Percentiles rank a stretch among this genome's conserved stretches.
Conservation (phyloP, 2,797 vertebrate genomes). For the Vipera latastei region DNA sequence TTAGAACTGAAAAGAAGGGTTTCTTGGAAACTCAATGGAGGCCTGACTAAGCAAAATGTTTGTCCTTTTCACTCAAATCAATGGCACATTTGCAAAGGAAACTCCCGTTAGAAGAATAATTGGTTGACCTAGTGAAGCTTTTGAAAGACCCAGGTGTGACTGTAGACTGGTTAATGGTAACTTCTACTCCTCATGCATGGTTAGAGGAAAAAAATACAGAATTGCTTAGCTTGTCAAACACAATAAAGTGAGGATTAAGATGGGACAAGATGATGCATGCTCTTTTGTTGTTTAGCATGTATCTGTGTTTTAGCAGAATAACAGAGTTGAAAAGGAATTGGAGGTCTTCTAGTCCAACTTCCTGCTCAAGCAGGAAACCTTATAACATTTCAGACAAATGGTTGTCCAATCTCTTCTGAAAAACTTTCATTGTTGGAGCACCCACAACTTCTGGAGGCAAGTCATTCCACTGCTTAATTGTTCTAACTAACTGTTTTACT, state of each 20-base stretch:
- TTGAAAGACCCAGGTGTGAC: conserved; percentile 34
- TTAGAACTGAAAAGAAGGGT: conserved; percentile 23
- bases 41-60: conserved; percentile 22
- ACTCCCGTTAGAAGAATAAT: conserved; percentile 26
- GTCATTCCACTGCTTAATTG: not conserved
- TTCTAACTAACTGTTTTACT: not conserved
- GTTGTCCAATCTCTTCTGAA: not conserved
- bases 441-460: not conserved
- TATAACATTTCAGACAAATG: not conserved
- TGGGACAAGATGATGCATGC: not conserved
- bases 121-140: conserved; percentile 9
- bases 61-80: conserved; percentile 30
- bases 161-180: conserved; percentile 15
- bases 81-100: conserved; percentile 24
- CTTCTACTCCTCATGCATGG: conserved; percentile 21
- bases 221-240: conserved; percentile 9
- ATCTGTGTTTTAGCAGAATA: not conserved
- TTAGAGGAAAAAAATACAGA: conserved; percentile 15
- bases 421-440: not conserved
- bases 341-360: not conserved
- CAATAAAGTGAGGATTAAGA: conserved; percentile 1
- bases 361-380: not conserved
- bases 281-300: not conserved
- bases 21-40: conserved; percentile 1
- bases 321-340: not conserved